A percentile compares a stretch with the other conserved stretches of the same genome.
Conservation (phyloP, 2,888 invertebrate species). For the Rhopalosiphum nymphaeae region DNA sequence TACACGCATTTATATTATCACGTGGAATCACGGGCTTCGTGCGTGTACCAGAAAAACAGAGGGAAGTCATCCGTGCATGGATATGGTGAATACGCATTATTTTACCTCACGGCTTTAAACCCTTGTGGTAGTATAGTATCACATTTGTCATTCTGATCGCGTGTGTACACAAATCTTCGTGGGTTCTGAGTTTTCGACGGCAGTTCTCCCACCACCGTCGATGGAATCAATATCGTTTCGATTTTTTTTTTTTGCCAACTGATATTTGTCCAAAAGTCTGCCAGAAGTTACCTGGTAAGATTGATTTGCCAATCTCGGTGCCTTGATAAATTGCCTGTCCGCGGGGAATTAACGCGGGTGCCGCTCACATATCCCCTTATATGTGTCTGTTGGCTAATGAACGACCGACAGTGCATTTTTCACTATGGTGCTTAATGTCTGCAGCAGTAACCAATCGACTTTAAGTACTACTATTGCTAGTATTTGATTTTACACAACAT, state of each 20-base stretch:
- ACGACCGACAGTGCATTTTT: slow-evolving; percentile 56
- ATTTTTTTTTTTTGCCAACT: slow-evolving; percentile 29
- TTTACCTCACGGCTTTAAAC: slow-evolving; percentile 39
- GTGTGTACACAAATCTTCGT: slow-evolving; percentile 51
- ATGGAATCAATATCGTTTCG: slow-evolving; percentile 48
- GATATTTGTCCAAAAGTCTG: slow-evolving; percentile 48
- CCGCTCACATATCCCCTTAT: neutral
- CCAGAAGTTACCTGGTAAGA: slow-evolving; percentile 55
- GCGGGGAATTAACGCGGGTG: slow-evolving; percentile 53
- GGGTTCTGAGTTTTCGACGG: slow-evolving; percentile 44
- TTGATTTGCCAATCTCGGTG: slow-evolving; percentile 56
- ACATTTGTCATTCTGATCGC: slow-evolving; percentile 57
- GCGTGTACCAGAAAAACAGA: slow-evolving; percentile 45
- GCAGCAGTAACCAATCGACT: slow-evolving; percentile 49
- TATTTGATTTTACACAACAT: slow-evolving; percentile 28
- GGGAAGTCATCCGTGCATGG: slow-evolving; percentile 39
- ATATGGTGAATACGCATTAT: slow-evolving; percentile 57
- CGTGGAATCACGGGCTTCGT: slow-evolving; percentile 51
- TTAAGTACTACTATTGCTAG: slow-evolving; percentile 29
- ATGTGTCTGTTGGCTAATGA: slow-evolving; percentile 47
- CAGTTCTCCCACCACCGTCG: neutral
- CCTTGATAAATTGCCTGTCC: slow-evolving; percentile 59
- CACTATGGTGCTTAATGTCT: slow-evolving; percentile 4
- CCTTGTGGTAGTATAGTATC: slow-evolving; percentile 4
- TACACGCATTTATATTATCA: slow-evolving; percentile 37